These are phyloP conservation scores for Orientallactaga sibirica DNA, from an alignment of 2,797 vertebrate species.

Conservation along the genomic window DNA sequence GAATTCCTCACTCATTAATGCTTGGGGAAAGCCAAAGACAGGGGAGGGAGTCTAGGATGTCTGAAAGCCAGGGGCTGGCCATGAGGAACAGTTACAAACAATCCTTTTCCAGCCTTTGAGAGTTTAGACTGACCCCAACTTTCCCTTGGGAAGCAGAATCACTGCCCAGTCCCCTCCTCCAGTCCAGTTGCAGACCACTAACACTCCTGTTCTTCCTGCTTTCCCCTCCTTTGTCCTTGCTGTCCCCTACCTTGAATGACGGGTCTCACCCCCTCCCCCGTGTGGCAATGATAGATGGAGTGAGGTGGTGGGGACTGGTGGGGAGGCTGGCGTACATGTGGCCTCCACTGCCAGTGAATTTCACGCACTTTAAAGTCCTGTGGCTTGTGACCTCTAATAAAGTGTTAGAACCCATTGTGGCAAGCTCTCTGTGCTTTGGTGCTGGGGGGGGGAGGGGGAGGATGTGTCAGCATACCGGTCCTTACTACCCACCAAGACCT, in stretches of 20 bases:
- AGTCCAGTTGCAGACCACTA: conserved; percentile 28
- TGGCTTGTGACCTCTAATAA: conserved; percentile 90
- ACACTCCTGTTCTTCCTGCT: not conserved
- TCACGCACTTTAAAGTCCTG: conserved; percentile 89
- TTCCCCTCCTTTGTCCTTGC: conserved; percentile 19
- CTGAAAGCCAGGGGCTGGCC: not conserved
- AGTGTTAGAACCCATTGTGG: conserved; percentile 82
- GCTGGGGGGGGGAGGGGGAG: not conserved
- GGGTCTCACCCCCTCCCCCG: conserved; percentile 40
- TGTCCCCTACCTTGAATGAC: conserved; percentile 40
- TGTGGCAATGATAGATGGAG: not conserved
- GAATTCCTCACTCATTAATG: conserved; percentile 40
- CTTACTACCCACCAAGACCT: not conserved
- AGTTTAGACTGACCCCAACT: not conserved
- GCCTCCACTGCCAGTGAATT: conserved; percentile 84
- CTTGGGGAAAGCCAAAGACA: conserved; percentile 51
- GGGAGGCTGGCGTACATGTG: conserved; percentile 68
- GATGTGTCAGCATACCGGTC: not conserved
- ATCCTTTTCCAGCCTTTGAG: not conserved
- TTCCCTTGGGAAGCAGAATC: conserved; percentile 10
- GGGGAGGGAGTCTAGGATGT: not conserved
- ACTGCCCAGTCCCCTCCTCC: not conserved
- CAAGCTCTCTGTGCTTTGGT: conserved; percentile 25
- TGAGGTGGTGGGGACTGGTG: not conserved
- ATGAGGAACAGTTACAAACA: not conserved